A percentile compares a stretch with the other conserved stretches of the same genome.
These are phyloP conservation scores for Lophius piscatorius DNA, from an alignment of 2,113 vertebrate species.

Conservation along the genomic window DNA sequence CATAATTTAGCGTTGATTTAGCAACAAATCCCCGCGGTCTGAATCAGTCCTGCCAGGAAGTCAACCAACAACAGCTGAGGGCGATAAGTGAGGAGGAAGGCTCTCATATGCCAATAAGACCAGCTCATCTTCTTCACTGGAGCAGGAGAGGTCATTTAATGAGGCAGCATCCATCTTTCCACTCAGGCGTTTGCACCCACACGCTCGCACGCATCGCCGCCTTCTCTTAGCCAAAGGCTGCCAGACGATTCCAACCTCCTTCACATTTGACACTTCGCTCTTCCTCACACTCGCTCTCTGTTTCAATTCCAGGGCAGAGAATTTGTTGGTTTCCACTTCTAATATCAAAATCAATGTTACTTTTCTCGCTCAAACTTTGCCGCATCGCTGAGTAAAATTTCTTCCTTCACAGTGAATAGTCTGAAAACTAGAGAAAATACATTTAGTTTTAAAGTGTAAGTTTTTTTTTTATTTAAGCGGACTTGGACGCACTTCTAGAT, in stretches of 20 bases:
- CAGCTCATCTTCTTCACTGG: slow-evolving; percentile 8
- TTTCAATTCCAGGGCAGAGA: neutral
- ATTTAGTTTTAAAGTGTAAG: too few relatives aligned
- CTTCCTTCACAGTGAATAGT: too few relatives aligned
- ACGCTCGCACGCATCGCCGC: slow-evolving; percentile 3
- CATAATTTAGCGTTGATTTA: too few relatives aligned
- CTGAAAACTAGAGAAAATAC: too few relatives aligned
- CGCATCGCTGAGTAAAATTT: too few relatives aligned
- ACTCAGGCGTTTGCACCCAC: slow-evolving; percentile 10
- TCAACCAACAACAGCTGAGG: slow-evolving; percentile 10
- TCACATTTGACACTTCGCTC: slow-evolving; percentile 14
- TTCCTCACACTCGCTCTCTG: neutral
- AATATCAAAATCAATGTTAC: neutral
- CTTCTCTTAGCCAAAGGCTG: slow-evolving; percentile 27
- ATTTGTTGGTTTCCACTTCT: neutral
- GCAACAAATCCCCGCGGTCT: slow-evolving; percentile 26
- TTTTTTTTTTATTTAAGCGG: too few relatives aligned
- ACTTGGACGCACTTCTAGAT: too few relatives aligned
- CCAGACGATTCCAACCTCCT: slow-evolving; percentile 2
- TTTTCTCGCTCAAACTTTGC: too few relatives aligned
- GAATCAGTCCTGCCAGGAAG: slow-evolving; percentile 23
- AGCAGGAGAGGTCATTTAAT: slow-evolving; percentile 39
- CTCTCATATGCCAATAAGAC: slow-evolving; percentile 8
- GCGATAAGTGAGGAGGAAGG: neutral
- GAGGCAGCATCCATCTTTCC: slow-evolving; percentile 23